These are phyloP conservation scores for Oligia fasciuncula DNA, from an alignment of 2,888 invertebrate species.

Conservation along the genomic window DNA sequence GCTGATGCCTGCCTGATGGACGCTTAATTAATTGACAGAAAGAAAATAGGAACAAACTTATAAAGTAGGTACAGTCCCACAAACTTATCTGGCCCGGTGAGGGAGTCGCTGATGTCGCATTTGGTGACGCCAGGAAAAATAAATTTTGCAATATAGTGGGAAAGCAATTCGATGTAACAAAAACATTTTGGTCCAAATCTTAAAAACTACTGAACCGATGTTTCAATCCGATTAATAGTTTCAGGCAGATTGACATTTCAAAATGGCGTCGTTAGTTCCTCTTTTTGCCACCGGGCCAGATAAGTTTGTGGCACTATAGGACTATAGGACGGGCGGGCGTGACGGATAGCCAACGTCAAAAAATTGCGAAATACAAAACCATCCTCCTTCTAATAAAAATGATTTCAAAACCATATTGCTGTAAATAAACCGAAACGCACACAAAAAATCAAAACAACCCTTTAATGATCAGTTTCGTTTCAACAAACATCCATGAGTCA, in stretches of 20 bases:
- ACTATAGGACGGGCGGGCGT: neutral
- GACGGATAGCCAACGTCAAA: neutral
- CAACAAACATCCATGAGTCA: conserved; percentile 42
- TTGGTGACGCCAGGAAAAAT: too few relatives aligned
- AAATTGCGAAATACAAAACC: neutral
- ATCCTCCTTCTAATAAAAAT: neutral
- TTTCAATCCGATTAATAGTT: too few relatives aligned
- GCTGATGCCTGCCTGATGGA: neutral
- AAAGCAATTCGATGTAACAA: too few relatives aligned
- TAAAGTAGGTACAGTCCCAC: neutral
- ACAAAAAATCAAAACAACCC: conserved; percentile 14
- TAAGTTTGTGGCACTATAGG: neutral
- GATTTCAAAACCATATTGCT: neutral
- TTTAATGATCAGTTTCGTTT: conserved; percentile 24
- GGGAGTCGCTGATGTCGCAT: too few relatives aligned
- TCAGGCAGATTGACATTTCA: too few relatives aligned
- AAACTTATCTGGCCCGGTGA: too few relatives aligned
- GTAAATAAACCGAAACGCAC: neutral
- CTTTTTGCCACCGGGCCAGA: too few relatives aligned
- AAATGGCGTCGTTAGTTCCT: too few relatives aligned
- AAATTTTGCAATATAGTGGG: too few relatives aligned
- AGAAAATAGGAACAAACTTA: neutral
- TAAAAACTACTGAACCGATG: too few relatives aligned
- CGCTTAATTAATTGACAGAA: neutral
- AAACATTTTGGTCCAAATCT: too few relatives aligned